Percentiles rank a stretch among this genome's conserved stretches.
Conservation (phyloP, 1,140 invertebrate genomes). For the Elysia chlorotica region DNA sequence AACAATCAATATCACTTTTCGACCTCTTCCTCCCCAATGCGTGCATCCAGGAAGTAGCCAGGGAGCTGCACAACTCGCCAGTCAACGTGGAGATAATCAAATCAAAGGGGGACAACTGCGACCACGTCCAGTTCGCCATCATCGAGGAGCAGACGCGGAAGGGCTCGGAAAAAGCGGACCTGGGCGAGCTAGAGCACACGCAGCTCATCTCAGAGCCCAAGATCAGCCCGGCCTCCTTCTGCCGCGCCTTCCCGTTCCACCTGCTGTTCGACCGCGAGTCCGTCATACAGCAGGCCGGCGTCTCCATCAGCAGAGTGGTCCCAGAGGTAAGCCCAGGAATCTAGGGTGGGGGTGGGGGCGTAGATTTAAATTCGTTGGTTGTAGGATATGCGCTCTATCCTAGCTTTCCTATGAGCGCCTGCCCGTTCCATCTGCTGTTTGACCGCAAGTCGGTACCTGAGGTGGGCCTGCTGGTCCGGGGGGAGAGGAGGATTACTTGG, state of each 20-base stretch:
- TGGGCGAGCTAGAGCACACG: slow-evolving; percentile 30
- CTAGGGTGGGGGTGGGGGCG: no score
- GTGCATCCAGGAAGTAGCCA: slow-evolving; percentile 75
- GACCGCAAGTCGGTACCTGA: slow-evolving; percentile 83
- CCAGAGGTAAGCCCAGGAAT: slow-evolving; percentile 68
- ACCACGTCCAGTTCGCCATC: slow-evolving; percentile 94
- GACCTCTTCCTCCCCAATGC: background rate
- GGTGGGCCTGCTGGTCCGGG: slow-evolving; percentile 56
- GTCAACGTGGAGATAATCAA: slow-evolving; percentile 85
- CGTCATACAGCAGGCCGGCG: slow-evolving; percentile 82
- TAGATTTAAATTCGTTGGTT: no score
- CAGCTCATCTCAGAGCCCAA: slow-evolving; percentile 40
- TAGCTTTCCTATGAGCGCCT: no score
- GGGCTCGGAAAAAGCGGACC: slow-evolving; percentile 16
- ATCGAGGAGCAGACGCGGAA: slow-evolving; percentile 74
- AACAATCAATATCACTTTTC: no score
- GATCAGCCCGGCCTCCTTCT: slow-evolving; percentile 85
- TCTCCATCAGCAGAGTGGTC: slow-evolving; percentile 82
- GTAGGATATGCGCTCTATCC: no score
- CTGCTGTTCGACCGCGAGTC: slow-evolving; percentile 88
- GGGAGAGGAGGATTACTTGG: no score
- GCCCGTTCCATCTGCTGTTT: slow-evolving; percentile 95
- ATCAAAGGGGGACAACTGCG: slow-evolving; percentile 76
- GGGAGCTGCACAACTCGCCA: slow-evolving; percentile 87
- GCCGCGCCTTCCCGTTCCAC: slow-evolving; percentile 92